phyloP scores from a whole-genome alignment of 2,797 vertebrate species.

The Macropus fuliginosus region DNA sequence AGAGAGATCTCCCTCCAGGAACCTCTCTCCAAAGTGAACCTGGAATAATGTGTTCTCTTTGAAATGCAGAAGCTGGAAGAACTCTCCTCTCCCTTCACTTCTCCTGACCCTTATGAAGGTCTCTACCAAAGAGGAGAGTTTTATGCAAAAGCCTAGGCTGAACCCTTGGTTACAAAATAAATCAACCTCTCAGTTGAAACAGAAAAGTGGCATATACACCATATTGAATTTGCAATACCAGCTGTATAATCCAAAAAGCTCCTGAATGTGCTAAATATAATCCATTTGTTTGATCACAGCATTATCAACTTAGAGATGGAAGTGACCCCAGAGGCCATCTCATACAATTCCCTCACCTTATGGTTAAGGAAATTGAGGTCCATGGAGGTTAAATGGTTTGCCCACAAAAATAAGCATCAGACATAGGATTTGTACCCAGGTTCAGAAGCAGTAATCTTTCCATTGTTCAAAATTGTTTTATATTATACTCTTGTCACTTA shows the following conservation, averaged over 20 bases:
- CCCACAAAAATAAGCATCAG: background rate
- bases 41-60: background rate
- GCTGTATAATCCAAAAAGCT: background rate
- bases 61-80: background rate
- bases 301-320: background rate
- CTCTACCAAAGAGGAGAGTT: background rate
- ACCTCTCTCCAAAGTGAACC: background rate
- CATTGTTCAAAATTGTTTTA: background rate
- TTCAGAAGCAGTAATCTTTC: background rate
- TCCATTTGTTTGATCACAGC: background rate
- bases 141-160: background rate
- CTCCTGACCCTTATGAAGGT: background rate
- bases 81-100: background rate
- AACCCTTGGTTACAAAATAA: background rate
- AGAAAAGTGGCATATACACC: background rate
- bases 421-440: background rate
- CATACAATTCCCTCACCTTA: background rate
- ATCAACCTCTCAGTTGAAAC: background rate
- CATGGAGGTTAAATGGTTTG: background rate
- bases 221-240: background rate
- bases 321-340: background rate
- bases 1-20: background rate
- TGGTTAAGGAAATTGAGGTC: background rate
- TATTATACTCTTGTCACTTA: background rate
- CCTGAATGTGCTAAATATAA: background rate